A percentile compares a stretch with the other conserved stretches of the same genome.
Evolutionary conservation across 2,797 vertebrate genomes (phyloP).

Genomic region (Hypotaenidia philippensis): DNA sequence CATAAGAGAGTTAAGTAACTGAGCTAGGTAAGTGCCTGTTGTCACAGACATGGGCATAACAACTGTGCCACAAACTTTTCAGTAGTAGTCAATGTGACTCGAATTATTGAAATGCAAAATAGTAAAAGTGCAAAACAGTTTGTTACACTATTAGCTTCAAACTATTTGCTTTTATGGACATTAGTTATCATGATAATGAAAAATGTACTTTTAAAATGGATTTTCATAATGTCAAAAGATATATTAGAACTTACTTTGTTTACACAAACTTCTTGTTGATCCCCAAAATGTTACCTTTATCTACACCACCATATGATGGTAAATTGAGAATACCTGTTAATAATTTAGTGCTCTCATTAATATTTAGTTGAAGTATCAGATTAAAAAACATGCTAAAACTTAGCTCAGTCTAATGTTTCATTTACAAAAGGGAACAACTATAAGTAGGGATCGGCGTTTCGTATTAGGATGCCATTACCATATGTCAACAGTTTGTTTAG

Average conservation of each 20-base stretch:
- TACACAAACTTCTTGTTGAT: constrained; percentile 29
- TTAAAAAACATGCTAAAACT: constrained; percentile 70
- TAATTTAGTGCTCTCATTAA: constrained; percentile 78
- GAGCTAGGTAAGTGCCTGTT: neutral
- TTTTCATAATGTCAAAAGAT: constrained; percentile 24
- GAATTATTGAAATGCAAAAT: neutral
- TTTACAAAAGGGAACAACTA: constrained; percentile 40
- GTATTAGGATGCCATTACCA: neutral
- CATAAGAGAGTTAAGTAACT: constrained; percentile 88
- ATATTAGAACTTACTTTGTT: neutral
- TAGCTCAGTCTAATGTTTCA: constrained; percentile 59
- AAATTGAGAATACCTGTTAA: constrained; percentile 75
- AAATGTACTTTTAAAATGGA: constrained; percentile 2
- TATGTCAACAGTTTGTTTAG: neutral
- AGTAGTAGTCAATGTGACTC: neutral
- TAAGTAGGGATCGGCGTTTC: neutral
- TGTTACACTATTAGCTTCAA: neutral
- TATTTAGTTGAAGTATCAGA: constrained; percentile 77
- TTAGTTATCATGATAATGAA: neutral
- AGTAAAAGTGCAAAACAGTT: constrained; percentile 38
- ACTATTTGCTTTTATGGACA: constrained; percentile 6
- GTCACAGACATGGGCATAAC: constrained; percentile 24
- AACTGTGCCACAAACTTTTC: constrained; percentile 69
- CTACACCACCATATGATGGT: neutral
- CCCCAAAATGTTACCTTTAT: constrained; percentile 4